Evolutionary conservation across 2,888 invertebrate species (phyloP).

Genomic region (Calliopum simillimum): DNA sequence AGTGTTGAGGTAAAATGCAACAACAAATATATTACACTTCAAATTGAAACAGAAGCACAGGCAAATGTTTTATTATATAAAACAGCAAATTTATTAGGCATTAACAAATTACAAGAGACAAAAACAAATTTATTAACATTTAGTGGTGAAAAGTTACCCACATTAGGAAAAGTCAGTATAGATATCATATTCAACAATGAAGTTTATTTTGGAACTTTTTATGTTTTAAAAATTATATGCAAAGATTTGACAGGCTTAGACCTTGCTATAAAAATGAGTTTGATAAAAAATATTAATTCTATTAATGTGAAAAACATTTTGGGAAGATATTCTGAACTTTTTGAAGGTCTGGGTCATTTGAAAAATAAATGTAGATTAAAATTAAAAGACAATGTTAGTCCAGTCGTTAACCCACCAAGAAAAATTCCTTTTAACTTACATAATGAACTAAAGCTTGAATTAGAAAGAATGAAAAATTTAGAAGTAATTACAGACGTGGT

Average conservation of each 20-base stretch:
- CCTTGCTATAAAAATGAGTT: constrained; percentile 22
- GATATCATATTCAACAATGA: constrained; percentile 17
- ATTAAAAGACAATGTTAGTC: constrained; percentile 18
- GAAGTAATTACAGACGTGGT: constrained; percentile 3
- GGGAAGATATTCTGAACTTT: constrained; percentile 33
- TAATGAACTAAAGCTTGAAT: constrained; percentile 32
- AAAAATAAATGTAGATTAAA: constrained; percentile 34
- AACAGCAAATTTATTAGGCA: too few relatives aligned
- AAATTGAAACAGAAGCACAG: too few relatives aligned
- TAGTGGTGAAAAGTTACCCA: constrained; percentile 33
- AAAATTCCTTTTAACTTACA: constrained; percentile 36
- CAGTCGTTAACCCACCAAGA: constrained; percentile 31
- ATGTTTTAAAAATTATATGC: constrained; percentile 33
- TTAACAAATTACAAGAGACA: neutral
- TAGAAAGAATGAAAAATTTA: too few relatives aligned
- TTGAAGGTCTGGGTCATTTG: constrained; percentile 35
- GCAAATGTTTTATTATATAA: too few relatives aligned
- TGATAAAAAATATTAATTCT: constrained; percentile 16
- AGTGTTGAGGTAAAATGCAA: too few relatives aligned
- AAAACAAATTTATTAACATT: constrained; percentile 33
- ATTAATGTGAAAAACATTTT: constrained; percentile 1
- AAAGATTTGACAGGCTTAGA: constrained; percentile 27
- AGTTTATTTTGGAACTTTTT: constrained; percentile 27
- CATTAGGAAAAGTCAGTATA: constrained; percentile 19
- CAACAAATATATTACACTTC: too few relatives aligned